A percentile compares a stretch with the other conserved stretches of the same genome.
Evolutionary conservation across 2,888 invertebrate genomes (phyloP).

Genomic region (Hipparchia sbordonii): DNA sequence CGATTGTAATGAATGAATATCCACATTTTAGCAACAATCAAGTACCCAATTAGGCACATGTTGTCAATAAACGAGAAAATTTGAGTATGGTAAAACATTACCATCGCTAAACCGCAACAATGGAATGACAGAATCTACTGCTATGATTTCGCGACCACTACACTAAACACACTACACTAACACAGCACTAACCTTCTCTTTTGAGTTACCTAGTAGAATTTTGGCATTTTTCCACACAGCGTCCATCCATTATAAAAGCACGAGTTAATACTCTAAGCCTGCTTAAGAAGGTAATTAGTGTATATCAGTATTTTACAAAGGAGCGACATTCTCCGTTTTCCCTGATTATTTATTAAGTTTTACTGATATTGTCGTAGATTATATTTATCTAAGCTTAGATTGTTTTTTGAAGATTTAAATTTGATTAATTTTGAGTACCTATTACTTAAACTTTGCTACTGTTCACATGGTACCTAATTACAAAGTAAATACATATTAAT

Average conservation of each 20-base stretch:
- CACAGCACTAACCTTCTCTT: too few species aligned
- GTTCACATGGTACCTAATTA: neutral
- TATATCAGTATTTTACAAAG: conserved; percentile 22
- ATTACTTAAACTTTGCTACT: neutral
- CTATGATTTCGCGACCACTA: too few species aligned
- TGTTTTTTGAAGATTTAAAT: conserved; percentile 14
- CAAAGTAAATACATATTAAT: neutral
- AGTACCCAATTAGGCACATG: too few species aligned
- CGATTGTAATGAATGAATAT: too few species aligned
- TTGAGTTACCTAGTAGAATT: neutral
- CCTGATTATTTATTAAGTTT: conserved; percentile 26
- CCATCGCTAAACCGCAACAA: too few species aligned
- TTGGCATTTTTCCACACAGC: conserved; percentile 26
- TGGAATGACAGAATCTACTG: too few species aligned
- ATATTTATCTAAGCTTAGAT: conserved; percentile 24
- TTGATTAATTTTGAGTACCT: conserved; percentile 6
- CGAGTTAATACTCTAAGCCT: conserved; percentile 22
- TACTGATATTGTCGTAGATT: conserved; percentile 20
- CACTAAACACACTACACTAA: too few species aligned
- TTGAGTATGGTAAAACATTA: too few species aligned
- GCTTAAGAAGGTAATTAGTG: conserved; percentile 29
- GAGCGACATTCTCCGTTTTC: conserved; percentile 21
- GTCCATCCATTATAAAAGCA: conserved; percentile 25
- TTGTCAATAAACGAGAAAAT: too few species aligned
- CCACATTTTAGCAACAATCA: too few species aligned